These are phyloP conservation scores for Poeciliopsis turneri DNA, from an alignment of 2,797 vertebrate genomes.

Conservation along the genomic window DNA sequence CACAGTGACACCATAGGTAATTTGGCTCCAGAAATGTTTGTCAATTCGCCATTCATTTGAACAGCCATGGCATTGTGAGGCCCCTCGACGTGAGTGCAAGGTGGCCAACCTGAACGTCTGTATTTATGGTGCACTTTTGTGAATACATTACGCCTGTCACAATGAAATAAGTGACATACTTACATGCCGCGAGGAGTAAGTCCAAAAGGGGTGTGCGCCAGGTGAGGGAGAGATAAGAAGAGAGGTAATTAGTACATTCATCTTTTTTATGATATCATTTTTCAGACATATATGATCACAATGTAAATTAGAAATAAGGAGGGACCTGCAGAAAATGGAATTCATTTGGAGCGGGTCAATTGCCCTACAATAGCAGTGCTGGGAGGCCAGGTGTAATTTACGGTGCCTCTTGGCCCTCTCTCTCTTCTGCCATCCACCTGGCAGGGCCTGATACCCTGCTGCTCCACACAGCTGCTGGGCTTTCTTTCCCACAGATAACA, in stretches of 20 bases:
- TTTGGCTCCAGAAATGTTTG: slow-evolving; percentile 98
- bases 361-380: slow-evolving; percentile 93
- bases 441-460: slow-evolving; percentile 86
- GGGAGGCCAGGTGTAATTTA: slow-evolving; percentile 99
- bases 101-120: slow-evolving; percentile 94
- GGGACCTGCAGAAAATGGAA: slow-evolving; percentile 98
- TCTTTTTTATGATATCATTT: slow-evolving; percentile 99
- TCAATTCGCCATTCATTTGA: slow-evolving; percentile 97
- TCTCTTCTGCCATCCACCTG: slow-evolving; percentile 85
- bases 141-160: slow-evolving; percentile 99
- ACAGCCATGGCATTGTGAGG: slow-evolving; percentile 84
- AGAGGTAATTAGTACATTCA: slow-evolving; percentile 99
- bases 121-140: slow-evolving; percentile 99
- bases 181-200: slow-evolving; percentile 90
- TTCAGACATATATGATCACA: slow-evolving; percentile 99
- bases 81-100: slow-evolving; percentile 87
- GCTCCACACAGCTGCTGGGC: slow-evolving; percentile 91
- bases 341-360: slow-evolving; percentile 99
- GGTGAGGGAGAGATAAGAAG: slow-evolving; percentile 95
- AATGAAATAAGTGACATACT: slow-evolving; percentile 99
- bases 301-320: slow-evolving; percentile 99
- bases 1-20: slow-evolving; percentile 96
- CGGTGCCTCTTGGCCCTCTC: slow-evolving; percentile 87
- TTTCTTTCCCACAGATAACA: slow-evolving; percentile 93
- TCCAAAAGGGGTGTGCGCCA: slow-evolving; percentile 91